Base-by-base conservation (phyloP, 2,888 invertebrate species). In the Agrochola circellaris region DNA sequence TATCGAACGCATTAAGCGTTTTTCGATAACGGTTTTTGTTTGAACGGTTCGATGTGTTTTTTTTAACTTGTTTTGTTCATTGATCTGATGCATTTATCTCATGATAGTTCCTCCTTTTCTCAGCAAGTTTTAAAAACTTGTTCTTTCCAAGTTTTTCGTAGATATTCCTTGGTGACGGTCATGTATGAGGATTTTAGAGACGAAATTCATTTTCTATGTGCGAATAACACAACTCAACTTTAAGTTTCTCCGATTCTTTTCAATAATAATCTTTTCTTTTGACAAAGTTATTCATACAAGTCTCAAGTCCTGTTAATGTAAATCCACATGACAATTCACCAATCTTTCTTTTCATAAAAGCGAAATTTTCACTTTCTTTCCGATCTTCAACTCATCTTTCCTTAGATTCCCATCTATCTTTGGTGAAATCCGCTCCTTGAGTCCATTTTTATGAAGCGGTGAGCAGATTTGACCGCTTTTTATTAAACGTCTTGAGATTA, bases 41-140 rank as follows among this genome's bases (percentile, higher is more conserved):
- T 42, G 23, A 82, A 77, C 69, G 74, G 62, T 85, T 82, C 74
- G 74, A 74, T 82, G 82, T 81, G 72, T 56, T 34, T 71, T 73
- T 73, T 66, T 70, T 64, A 67, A 71, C 34, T 65, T 65, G 58
- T 17, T 65, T 70, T 38, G 61, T 74, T 82, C 58, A 54, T 60
- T 54, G 30, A 78, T 82, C 86, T 85, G 83, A 85, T 84, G 83
- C 83, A 84, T 85, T 84, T 84, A 86, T 84, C 45, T 84, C 83
- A 85, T 83, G 61, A 73, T 77, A 85, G 65, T 82, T 77, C 45
- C 20, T 45, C 64, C 48, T 9, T 62, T 15, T 69, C 5, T 65
- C 54, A n/a, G 51, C 13, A 61, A 45, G 61, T 68, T 60, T 30
- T 1, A 26, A 7, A 60, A 64, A 34, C 67, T 48, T 64, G 5